Evolutionary conservation across 2,113 vertebrate genomes (phyloP), one percentile per base, ranked within the genome.

Genomic region (Mionectes macconnelli): DNA sequence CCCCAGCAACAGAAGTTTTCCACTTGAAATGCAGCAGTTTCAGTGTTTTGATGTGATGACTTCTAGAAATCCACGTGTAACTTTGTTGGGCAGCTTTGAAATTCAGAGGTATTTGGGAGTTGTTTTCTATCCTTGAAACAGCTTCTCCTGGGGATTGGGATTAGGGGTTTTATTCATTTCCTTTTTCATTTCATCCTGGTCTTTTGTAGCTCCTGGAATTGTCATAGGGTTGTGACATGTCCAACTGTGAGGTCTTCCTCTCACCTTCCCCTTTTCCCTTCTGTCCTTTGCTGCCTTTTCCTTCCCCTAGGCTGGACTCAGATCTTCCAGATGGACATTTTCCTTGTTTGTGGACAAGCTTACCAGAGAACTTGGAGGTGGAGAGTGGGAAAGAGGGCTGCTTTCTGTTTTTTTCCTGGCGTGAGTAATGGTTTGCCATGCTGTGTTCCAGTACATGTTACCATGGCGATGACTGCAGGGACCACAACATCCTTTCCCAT

Each of bases 381-480:
- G 31, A 24, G 39, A 84, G 33, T 69, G 49, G 66, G 42, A 40
- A 73, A 73, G 53, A 57, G 42, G 35, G n/a, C 42, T 47, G 23
- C 8, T 45, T 45, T 21, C 4, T 49, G 13, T 44, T 23, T 28
- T 39, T 14, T 9, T 27, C 72, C 91, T 56, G n/a, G 81, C 45
- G 68, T 87, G 82, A 97, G 47, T 96, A 94, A 96, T 91, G 60
- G 72, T 93, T 84, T 93, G 83, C 44, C 88, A 15, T 97, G 92
- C 91, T 89, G 55, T 93, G 50, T 98, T 97, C 91, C 93, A 96
- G 95, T 93, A 35, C 97, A 98, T 97, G 98, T 99, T 97, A 98
- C 98, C 97, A 98, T 99, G 99, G 99, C 99, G 95, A 99, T 99
- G 99, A 99, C 99, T 76, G 99, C 99, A 94, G 99, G 98, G 97